Evolutionary conservation across 1,140 invertebrate species (phyloP).

Genomic region (Drosophila suzukii): DNA sequence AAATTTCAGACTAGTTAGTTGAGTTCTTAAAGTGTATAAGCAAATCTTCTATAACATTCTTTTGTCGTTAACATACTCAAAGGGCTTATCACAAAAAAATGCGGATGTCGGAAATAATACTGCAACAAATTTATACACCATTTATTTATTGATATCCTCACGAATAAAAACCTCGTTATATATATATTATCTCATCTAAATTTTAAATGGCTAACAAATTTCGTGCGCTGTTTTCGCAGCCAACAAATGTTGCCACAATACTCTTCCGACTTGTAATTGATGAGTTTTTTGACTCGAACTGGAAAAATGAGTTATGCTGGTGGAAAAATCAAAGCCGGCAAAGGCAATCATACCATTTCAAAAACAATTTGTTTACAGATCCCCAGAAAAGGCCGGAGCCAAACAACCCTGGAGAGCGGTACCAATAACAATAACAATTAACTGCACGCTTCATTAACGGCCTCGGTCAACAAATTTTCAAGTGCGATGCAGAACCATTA

Average conservation of each 20-base stretch:
- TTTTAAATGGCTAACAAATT: too few species aligned
- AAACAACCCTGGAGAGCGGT: background rate
- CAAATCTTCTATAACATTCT: too few species aligned
- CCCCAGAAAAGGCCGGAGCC: constrained; percentile 7
- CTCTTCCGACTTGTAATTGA: constrained; percentile 30
- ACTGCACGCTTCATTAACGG: constrained; percentile 73
- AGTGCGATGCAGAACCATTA: constrained; percentile 55
- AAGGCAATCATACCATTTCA: constrained; percentile 31
- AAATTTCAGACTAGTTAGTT: too few species aligned
- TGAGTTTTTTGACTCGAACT: constrained; percentile 60
- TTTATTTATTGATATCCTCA: too few species aligned
- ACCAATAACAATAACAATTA: constrained; percentile 68
- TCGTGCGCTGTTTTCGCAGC: too few species aligned
- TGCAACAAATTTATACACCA: too few species aligned
- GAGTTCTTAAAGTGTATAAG: too few species aligned
- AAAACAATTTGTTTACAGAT: constrained; percentile 63
- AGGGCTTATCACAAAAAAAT: too few species aligned
- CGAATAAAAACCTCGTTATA: too few species aligned
- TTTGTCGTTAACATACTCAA: too few species aligned
- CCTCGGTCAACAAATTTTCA: constrained; percentile 78
- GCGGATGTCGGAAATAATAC: too few species aligned
- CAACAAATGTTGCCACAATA: background rate
- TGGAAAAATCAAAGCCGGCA: constrained; percentile 55
- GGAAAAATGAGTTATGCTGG: constrained; percentile 32
- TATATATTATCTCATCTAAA: too few species aligned